Base-by-base conservation (phyloP, 2,888 invertebrate species). In the Campaea margaritaria region DNA sequence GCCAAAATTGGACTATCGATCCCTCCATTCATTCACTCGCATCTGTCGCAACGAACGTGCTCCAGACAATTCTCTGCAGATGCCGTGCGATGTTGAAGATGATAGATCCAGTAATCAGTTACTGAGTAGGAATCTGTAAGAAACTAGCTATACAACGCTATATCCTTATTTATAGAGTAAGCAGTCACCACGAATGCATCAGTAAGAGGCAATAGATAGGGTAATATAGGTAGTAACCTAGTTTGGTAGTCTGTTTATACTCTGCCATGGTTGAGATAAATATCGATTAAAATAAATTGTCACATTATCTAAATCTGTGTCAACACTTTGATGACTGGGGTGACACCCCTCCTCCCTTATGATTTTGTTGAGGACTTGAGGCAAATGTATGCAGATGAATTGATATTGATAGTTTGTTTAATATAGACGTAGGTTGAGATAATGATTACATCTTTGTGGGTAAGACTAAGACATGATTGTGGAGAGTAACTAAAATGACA, bases 1-100 rank as follows among this genome's bases (percentile, higher is more conserved):
- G 47, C 47, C 58, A 58, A 58, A 55, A 47, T 62, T 59, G 13
- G 39, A 44, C 34, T 58, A 58, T 58, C 44, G 53, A 53, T 58
- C 38, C 15, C 21, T 21, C 21, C 21, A 21, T 31, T 14, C 31
- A 58, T 48, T 48, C 52, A 39, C 43, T 44, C 38, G 42, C 44
- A 58, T 58, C 38, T 47, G 43, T 48, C 51, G 34, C 51, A 51
- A 12, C 9, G 49, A 1, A 4, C 34, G 14, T 28, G n/a, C 28
- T 9, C 14, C 15, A 21, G 21, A 21, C 2, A 21, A 21, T 21
- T 21, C 21, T 21, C 21, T 21, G 21, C 21, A 21, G 38, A n/a
- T 38, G 38, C n/a, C n/a, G n/a, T 38, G 12, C 38, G n/a, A 38
- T 10, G 11, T 7, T 34, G 10, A 11, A 9, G 10, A 34, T 9